Evolutionary conservation across 37 sponge, comb jelly and placozoan species (phyloP).

Genomic region (Aplysina aerophoba): DNA sequence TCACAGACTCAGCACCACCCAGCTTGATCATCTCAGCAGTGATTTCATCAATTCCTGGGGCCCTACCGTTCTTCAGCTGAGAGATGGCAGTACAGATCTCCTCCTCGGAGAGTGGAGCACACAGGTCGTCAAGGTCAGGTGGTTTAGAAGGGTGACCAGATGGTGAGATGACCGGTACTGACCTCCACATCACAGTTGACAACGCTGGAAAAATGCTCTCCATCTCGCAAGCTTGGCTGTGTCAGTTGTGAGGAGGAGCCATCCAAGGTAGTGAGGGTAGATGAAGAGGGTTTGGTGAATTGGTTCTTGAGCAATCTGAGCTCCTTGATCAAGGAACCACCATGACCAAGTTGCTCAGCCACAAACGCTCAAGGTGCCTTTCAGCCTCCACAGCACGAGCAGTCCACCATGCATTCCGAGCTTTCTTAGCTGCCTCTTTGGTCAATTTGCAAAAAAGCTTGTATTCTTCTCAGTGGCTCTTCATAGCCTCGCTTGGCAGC

Average conservation of each 20-base stretch:
- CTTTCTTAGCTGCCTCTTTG: constrained; percentile 12
- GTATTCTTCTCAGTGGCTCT: not conserved
- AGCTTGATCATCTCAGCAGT: too few species aligned
- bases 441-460: constrained; percentile 16
- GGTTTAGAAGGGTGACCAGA: too few species aligned
- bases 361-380: not conserved
- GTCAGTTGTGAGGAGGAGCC: not conserved
- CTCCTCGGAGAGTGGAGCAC: too few species aligned
- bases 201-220: too few species aligned
- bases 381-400: not conserved
- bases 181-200: too few species aligned
- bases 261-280: not conserved
- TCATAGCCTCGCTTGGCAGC: not conserved
- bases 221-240: not conserved
- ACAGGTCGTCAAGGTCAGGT: too few species aligned
- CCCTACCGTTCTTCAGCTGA: too few species aligned
- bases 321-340: not conserved
- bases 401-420: not conserved
- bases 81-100: too few species aligned
- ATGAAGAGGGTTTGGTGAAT: not conserved
- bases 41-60: too few species aligned
- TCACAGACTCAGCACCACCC: too few species aligned
- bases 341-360: not conserved
- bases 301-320: not conserved
- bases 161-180: too few species aligned